A percentile compares a stretch with the other conserved stretches of the same genome.
Evolutionary conservation across 2,797 vertebrate genomes (phyloP).

Genomic region (Natrix natrix): DNA sequence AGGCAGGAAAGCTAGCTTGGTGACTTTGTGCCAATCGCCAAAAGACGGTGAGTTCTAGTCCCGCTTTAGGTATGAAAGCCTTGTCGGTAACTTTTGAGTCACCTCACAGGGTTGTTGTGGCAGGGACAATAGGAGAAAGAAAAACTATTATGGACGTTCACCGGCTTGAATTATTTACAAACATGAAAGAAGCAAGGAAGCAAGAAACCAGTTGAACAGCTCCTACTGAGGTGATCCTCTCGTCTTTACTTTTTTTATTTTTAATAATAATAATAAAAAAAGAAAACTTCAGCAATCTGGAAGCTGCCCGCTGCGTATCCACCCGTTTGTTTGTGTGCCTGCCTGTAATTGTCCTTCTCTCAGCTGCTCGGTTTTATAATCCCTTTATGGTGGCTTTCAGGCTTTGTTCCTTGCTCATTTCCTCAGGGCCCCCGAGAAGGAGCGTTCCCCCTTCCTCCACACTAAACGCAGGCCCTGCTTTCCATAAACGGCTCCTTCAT

Average conservation of each 20-base stretch:
- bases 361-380: neutral
- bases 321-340: neutral
- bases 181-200: neutral
- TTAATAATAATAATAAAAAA: too few relatives aligned
- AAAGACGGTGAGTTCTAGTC: too few relatives aligned
- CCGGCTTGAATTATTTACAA: neutral
- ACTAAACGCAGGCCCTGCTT: neutral
- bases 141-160: neutral
- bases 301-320: neutral
- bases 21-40: too few relatives aligned
- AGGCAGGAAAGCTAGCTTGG: too few relatives aligned
- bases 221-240: neutral
- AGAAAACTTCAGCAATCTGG: neutral
- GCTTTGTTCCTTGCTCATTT: neutral
- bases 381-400: neutral
- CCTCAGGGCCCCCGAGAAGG: neutral
- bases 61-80: neutral
- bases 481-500: neutral
- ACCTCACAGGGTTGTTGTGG: neutral
- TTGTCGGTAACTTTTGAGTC: neutral
- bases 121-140: neutral
- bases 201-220: neutral
- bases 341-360: neutral
- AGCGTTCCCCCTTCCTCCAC: neutral
- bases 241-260: too few relatives aligned